Base-by-base conservation (phyloP, 2,113 vertebrate genomes). In the Salvelinus alpinus region DNA sequence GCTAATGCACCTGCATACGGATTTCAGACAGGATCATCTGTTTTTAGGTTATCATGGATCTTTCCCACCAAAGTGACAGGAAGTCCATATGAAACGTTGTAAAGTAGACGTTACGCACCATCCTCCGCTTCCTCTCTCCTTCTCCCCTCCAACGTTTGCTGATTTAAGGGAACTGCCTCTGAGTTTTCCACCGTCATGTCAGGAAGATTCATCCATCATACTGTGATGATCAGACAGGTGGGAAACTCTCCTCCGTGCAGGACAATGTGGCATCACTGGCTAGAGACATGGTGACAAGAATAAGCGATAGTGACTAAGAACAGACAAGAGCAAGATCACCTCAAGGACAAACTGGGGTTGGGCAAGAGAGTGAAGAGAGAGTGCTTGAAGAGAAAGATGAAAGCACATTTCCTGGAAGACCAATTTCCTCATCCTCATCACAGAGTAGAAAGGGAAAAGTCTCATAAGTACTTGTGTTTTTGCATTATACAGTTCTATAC, bases 221-320 rank as follows among this genome's bases (percentile, higher is more conserved):
- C 13, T 76, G n/a, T 68, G 73, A 73, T 70, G 60, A 78, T 75
- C n/a, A 64, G 65, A 51, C 72, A 80, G 59, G 1, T 14, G 13
- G 16, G 71, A 69, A 64, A 64, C 31, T 51, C 65, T 59, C 72
- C 18, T 70, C 82, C 74, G 38, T 20, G 29, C n/a, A 1, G 48
- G 74, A 84, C 84, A 54, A 18, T 54, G 82, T 70, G 29, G 64
- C 16, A 2, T 62, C n/a, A 62, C 59, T 62, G 59, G 18, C 59
- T 54, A 62, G 51, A 54, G 13, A 62, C 20, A 22, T 62, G 8
- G 18, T 62, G 59, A 62, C 59, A 18, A 18, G 16, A 54, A 54
- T 14, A 54, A 54, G 51, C 16, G 16, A 54, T 54, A 9, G 59
- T 8, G 20, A n/a, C 59, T 9, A 4, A 60, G 59, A 60, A 60